A percentile compares a stretch with the other conserved stretches of the same genome.
These are phyloP conservation scores for Cyclopterus lumpus DNA, from an alignment of 2,797 vertebrate genomes.

Conservation along the genomic window DNA sequence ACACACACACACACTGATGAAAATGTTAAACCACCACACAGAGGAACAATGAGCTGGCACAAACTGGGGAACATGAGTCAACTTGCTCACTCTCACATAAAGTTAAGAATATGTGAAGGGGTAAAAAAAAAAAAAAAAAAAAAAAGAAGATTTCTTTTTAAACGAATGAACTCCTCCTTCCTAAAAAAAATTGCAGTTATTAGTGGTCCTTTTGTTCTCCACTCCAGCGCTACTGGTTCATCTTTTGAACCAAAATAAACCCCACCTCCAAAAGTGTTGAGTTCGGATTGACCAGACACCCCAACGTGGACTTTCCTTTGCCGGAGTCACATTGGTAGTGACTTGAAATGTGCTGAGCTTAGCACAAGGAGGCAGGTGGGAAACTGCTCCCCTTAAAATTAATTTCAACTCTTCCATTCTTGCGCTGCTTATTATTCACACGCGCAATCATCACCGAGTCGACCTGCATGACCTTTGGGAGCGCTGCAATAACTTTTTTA, in stretches of 20 bases:
- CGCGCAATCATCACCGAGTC: neutral
- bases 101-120: conserved; percentile 31
- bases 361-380: neutral
- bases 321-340: neutral
- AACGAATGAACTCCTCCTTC: conserved; percentile 16
- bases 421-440: neutral
- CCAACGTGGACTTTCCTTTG: neutral
- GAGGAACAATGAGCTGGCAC: conserved; percentile 75
- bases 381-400: neutral
- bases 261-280: neutral
- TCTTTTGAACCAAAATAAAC: conserved; percentile 10
- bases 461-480: neutral
- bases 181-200: conserved; percentile 68
- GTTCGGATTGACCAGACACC: neutral
- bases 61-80: conserved; percentile 72
- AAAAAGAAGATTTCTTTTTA: conserved; percentile 5
- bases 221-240: conserved; percentile 7
- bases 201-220: conserved; percentile 63
- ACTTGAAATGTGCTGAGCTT: neutral
- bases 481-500: no score
- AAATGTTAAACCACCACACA: conserved; percentile 62
- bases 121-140: conserved; percentile 27
- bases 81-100: conserved; percentile 44
- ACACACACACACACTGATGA: conserved; percentile 41
- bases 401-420: neutral